Base-by-base conservation (phyloP, 1,140 invertebrate genomes). In the Drosophila ercepeae region DNA sequence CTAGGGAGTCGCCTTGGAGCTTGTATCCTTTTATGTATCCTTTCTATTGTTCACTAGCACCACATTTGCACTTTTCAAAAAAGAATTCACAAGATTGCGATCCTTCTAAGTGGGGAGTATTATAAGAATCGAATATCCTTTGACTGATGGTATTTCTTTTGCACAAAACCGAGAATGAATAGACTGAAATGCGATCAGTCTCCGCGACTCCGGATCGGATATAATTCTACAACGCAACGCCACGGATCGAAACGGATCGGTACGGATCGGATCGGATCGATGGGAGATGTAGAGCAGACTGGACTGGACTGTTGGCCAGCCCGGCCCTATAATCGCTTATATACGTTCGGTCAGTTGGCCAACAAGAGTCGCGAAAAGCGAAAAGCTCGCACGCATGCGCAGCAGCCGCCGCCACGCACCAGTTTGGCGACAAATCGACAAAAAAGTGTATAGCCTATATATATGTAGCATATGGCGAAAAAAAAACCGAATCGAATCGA, bases 321-420 rank as follows among this genome's bases (percentile, higher is more conserved):
- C 78, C 77, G 75, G 88, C 90, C 90, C 90, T 91, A 90, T 91
- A 83, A 89, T 89, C 90, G 84, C 82, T 91, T 91, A 90, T 90
- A 91, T 91, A 91, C 90, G 88, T 84, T 91, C 83, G 88, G 90
- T 91, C 83, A 91, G 71, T 78, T 77, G 75, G 67, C 49, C 58
- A 58, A 77, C 46, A 32, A 32, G 29, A 71, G 44, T 70, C 52
- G 65, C 54, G 54, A 63, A 63, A 63, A 63, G 45, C 45, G 39
- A n/a, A 54, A 49, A 60, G 59, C 65, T 55, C 48, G 67, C 84
- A 84, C 79, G 84, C 83, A 78, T 89, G 83, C 71, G 71, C 75
- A 78, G 67, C 81, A 81, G 81, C 81, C 73, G 81, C 81, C 76
- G 81, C 81, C 79, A 89, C 86, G 84, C 86, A 89, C 82, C 83